phyloP scores from a whole-genome alignment of 2,113 vertebrate species.

The Colius striatus region DNA sequence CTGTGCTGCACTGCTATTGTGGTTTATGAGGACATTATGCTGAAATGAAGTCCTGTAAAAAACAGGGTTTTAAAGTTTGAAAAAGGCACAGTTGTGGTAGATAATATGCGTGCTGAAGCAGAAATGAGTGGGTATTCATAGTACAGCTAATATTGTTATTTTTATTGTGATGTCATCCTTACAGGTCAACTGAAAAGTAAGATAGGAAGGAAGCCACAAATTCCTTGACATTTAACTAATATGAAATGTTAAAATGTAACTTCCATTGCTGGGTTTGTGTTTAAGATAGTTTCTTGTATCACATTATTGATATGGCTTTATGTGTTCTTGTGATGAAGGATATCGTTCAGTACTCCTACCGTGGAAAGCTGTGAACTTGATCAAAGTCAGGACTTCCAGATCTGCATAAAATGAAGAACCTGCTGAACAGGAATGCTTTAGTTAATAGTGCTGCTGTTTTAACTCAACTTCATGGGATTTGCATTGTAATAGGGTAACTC shows the following conservation, averaged over 20 bases:
- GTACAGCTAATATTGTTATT: constrained; percentile 3
- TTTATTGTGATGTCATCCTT: constrained; percentile 33
- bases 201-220: neutral
- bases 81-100: constrained; percentile 7
- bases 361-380: rapidly evolving
- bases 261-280: neutral
- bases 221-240: neutral
- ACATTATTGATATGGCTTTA: rapidly evolving
- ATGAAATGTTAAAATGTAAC: neutral
- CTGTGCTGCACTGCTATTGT: constrained; percentile 57
- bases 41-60: constrained; percentile 70
- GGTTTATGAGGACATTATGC: constrained; percentile 67
- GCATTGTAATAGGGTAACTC: neutral
- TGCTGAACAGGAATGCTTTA: neutral
- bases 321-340: neutral
- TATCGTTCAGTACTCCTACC: neutral
- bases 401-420: neutral
- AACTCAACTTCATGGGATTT: neutral
- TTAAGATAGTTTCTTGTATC: neutral
- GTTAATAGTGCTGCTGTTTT: neutral
- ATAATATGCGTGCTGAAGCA: constrained; percentile 7
- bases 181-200: neutral
- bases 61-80: constrained; percentile 45
- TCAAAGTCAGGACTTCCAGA: neutral
- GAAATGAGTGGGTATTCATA: constrained; percentile 49